phyloP scores from a whole-genome alignment of 2,113 vertebrate species.

The Cariama cristata region DNA sequence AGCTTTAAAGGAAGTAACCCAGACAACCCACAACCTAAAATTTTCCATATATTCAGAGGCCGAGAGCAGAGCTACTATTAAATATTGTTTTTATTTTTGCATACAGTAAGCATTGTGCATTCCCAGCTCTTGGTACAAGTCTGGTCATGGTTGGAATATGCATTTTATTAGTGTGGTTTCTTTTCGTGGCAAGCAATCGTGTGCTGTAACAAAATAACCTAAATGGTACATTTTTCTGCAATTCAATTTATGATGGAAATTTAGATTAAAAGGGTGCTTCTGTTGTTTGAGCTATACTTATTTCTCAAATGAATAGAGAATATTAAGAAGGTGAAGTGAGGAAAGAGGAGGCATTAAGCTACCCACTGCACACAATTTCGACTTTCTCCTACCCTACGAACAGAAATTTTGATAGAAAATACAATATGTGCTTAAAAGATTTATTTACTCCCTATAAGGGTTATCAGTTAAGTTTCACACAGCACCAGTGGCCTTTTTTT shows the following conservation, averaged over 20 bases:
- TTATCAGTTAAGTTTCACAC: neutral
- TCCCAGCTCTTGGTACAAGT: neutral
- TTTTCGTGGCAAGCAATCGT: neutral
- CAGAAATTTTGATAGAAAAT: neutral
- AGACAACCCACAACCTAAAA: constrained; percentile 58
- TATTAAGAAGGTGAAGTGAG: neutral
- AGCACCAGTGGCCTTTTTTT: neutral
- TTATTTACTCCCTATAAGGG: neutral
- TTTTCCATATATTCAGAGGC: constrained; percentile 41
- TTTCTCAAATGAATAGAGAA: neutral
- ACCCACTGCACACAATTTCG: neutral
- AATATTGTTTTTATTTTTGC: constrained; percentile 54
- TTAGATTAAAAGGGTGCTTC: neutral
- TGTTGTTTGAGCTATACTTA: neutral
- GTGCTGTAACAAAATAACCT: neutral
- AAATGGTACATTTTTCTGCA: neutral
- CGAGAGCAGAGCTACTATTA: constrained; percentile 45
- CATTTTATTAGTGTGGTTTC: constrained; percentile 47
- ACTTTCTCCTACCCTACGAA: neutral
- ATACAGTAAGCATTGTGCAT: constrained; percentile 46
- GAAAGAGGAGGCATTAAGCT: neutral
- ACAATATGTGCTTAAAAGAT: neutral
- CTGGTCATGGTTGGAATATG: constrained; percentile 13
- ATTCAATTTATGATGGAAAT: neutral
- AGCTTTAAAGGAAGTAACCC: constrained; percentile 49